These are phyloP conservation scores for Aethes cnicana DNA, from an alignment of 2,888 invertebrate genomes.

Conservation along the genomic window DNA sequence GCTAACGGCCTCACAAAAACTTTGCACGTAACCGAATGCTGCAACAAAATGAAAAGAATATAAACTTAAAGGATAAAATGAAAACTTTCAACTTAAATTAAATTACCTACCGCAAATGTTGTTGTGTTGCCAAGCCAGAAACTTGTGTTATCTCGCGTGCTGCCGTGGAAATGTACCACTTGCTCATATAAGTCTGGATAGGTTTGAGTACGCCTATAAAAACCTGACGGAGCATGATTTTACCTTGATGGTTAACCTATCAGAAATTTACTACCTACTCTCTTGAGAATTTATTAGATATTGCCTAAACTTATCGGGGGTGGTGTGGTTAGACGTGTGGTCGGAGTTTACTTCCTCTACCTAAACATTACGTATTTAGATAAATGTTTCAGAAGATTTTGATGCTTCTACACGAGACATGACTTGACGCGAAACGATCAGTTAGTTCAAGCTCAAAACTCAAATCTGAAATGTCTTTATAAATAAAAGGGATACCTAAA, in stretches of 20 bases:
- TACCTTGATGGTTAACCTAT: constrained; percentile 25
- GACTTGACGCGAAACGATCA: too few species aligned
- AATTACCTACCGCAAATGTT: constrained; percentile 26
- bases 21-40: constrained; percentile 12
- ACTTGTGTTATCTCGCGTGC: constrained; percentile 22
- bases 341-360: constrained; percentile 6
- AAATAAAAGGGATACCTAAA: too few species aligned
- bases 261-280: constrained; percentile 21
- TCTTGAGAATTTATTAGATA: constrained; percentile 22
- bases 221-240: constrained; percentile 24
- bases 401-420: background rate
- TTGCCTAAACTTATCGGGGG: constrained; percentile 20
- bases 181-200: constrained; percentile 25
- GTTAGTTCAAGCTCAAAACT: background rate
- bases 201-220: constrained; percentile 20
- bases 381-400: background rate
- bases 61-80: constrained; percentile 22
- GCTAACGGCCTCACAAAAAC: constrained; percentile 5
- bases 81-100: constrained; percentile 26
- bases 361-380: background rate
- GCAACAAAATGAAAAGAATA: constrained; percentile 24
- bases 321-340: constrained; percentile 5
- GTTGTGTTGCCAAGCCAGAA: constrained; percentile 24
- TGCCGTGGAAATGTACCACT: constrained; percentile 16
- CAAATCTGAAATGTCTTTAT: too few species aligned